These are phyloP conservation scores for Plutella xylostella DNA, from an alignment of 2,888 invertebrate genomes.

Conservation along the genomic window DNA sequence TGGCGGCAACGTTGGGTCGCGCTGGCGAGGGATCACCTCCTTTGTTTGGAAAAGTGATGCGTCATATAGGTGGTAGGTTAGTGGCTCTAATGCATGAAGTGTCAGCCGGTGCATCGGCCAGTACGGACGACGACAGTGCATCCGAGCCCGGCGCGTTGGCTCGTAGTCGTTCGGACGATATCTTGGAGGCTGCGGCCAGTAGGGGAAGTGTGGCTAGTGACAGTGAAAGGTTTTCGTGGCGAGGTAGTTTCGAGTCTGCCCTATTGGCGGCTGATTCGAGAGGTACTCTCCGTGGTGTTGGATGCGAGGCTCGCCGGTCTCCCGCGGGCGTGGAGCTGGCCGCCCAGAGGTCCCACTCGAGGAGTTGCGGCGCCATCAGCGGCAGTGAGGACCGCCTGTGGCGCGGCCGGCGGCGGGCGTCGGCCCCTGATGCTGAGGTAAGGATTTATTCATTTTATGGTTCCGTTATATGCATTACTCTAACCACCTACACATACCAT, in stretches of 20 bases:
- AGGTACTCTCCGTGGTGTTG: constrained; percentile 79
- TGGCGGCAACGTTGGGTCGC: constrained; percentile 86
- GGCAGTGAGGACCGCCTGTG: constrained; percentile 72
- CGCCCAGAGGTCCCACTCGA: constrained; percentile 82
- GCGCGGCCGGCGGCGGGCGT: constrained; percentile 57
- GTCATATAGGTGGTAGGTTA: constrained; percentile 88
- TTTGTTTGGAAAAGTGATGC: constrained; percentile 90
- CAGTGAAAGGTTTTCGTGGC: constrained; percentile 91
- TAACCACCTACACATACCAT: neutral
- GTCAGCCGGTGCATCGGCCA: constrained; percentile 81
- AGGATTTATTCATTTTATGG: constrained; percentile 16
- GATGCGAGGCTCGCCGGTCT: constrained; percentile 81
- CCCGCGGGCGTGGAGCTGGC: constrained; percentile 88
- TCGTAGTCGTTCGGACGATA: constrained; percentile 85
- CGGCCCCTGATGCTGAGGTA: constrained; percentile 63
- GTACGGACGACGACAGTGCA: constrained; percentile 79
- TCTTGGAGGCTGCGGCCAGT: constrained; percentile 73
- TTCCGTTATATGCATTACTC: too few species aligned
- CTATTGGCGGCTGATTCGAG: constrained; percentile 88
- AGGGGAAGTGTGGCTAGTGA: constrained; percentile 82
- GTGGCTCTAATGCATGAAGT: constrained; percentile 94
- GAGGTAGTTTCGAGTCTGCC: constrained; percentile 93
- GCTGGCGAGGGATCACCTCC: constrained; percentile 82
- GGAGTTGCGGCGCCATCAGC: constrained; percentile 88
- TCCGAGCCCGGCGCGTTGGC: constrained; percentile 77